A percentile compares a stretch with the other conserved stretches of the same genome.
phyloP scores from a whole-genome alignment of 2,113 vertebrate species.

The Passerina amoena region DNA sequence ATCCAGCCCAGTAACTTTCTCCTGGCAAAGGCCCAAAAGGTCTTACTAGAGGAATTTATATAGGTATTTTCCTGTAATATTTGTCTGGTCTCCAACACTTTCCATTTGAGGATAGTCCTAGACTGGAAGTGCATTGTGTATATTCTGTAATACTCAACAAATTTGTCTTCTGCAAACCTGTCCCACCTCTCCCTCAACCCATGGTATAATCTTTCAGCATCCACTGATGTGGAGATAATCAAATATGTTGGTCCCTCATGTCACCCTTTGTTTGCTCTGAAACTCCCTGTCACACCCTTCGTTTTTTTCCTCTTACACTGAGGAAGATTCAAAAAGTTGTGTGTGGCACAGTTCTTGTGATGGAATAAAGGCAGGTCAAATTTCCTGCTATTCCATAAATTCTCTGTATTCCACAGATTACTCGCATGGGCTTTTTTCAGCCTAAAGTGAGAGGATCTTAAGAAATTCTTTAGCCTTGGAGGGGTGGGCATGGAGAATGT shows the following conservation, averaged over 20 bases:
- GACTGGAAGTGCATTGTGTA: neutral
- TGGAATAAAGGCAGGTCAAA: rapidly evolving
- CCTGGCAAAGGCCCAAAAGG: neutral
- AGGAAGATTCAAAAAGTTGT: neutral
- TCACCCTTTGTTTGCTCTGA: neutral
- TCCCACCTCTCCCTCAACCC: neutral
- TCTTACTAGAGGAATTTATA: neutral
- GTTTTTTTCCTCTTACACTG: neutral
- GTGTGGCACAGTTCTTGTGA: too few species aligned
- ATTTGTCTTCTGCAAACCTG: neutral
- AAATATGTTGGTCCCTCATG: neutral
- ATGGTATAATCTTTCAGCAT: neutral
- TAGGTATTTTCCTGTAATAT: neutral
- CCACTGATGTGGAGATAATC: neutral
- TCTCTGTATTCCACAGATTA: neutral
- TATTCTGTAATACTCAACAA: neutral
- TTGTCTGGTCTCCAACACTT: neutral
- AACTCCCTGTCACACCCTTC: neutral
- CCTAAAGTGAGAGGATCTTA: neutral
- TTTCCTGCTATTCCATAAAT: neutral
- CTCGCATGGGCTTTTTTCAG: neutral
- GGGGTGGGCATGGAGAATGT: neutral
- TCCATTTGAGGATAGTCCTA: neutral
- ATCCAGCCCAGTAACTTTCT: neutral
- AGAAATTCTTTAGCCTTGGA: neutral